phyloP scores from a whole-genome alignment of 30 jellyfish, hydroid and myxozoan species.

The Aurelia coerulea region DNA sequence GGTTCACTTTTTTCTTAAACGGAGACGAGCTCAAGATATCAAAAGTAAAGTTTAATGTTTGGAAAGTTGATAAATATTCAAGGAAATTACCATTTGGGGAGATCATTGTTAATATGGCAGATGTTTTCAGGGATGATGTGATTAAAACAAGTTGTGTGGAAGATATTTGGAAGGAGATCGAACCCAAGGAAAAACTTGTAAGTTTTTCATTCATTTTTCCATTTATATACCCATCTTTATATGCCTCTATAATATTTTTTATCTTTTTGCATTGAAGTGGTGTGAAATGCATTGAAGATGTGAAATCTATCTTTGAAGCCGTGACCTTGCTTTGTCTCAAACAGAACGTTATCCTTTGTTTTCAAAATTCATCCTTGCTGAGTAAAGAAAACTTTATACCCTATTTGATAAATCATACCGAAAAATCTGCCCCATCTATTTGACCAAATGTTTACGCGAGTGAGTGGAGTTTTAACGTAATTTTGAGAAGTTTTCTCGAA shows the following conservation, averaged over 20 bases:
- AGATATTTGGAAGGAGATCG: conserved; percentile 36
- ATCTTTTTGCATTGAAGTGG: too few species aligned
- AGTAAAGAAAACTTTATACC: too few species aligned
- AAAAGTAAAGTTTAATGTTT: conserved; percentile 73
- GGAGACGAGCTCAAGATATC: conserved; percentile 25
- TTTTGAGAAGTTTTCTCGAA: too few species aligned
- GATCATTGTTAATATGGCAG: conserved; percentile 56
- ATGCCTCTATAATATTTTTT: too few species aligned
- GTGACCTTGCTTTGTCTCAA: not conserved
- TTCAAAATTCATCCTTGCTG: too few species aligned
- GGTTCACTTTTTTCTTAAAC: conserved; percentile 47
- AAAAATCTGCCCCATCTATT: too few species aligned
- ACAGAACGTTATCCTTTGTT: too few species aligned
- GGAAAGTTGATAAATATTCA: conserved; percentile 86
- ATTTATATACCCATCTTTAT: not conserved
- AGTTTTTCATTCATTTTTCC: not conserved
- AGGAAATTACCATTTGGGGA: conserved; percentile 80
- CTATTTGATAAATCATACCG: too few species aligned
- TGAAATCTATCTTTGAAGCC: not conserved
- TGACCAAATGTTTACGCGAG: too few species aligned
- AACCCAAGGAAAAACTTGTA: conserved; percentile 40
- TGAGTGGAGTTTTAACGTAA: too few species aligned
- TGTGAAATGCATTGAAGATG: not conserved
- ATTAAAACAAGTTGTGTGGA: not conserved
- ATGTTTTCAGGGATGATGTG: conserved; percentile 27